phyloP scores from a whole-genome alignment of 1,140 invertebrate genomes.

The Paraescarpia echinospica region DNA sequence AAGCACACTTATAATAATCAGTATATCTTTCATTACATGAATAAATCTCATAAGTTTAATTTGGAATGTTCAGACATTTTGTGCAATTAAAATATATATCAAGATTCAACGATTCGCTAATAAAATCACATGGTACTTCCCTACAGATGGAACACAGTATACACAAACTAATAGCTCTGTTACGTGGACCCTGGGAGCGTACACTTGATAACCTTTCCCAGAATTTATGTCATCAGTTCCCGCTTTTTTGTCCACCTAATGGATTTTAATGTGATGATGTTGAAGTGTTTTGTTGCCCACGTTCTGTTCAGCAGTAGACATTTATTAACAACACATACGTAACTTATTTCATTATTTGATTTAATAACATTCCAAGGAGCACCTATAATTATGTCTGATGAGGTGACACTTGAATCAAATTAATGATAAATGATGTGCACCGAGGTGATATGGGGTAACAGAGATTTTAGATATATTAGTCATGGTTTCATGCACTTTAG shows the following conservation, averaged over 20 bases:
- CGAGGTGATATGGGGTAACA: not conserved
- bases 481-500: not conserved
- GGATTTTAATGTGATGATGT: not conserved
- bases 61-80: not conserved
- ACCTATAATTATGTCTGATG: not conserved
- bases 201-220: not conserved
- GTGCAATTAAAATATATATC: not conserved
- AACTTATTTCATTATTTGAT: not conserved
- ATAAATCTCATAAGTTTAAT: too few species aligned
- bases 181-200: not conserved
- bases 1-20: too few species aligned
- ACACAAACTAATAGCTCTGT: not conserved
- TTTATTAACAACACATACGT: not conserved
- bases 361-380: not conserved
- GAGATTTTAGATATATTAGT: not conserved
- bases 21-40: too few species aligned
- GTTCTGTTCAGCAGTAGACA: not conserved
- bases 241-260: not conserved
- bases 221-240: not conserved
- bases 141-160: not conserved
- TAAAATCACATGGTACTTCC: not conserved
- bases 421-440: not conserved
- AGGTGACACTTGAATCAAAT: not conserved
- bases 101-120: not conserved
- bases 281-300: not conserved